A percentile compares a stretch with the other conserved stretches of the same genome.
These are phyloP conservation scores for Acanthosepion esculentum DNA, from an alignment of 2,888 invertebrate species.

Conservation along the genomic window DNA sequence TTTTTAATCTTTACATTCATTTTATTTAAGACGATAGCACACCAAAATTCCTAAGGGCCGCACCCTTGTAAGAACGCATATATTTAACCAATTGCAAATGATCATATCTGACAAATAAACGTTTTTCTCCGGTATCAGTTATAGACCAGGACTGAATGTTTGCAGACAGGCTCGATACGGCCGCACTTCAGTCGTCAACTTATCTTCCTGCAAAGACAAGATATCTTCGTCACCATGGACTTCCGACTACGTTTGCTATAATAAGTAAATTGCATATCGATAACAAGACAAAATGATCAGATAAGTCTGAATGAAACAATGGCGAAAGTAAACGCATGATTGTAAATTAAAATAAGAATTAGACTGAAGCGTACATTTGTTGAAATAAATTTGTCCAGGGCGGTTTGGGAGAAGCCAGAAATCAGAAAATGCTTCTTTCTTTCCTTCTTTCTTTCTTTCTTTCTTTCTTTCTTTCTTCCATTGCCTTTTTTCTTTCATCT, in stretches of 20 bases:
- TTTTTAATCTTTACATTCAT: background rate
- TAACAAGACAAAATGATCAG: background rate
- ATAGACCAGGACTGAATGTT: background rate
- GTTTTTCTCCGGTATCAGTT: background rate
- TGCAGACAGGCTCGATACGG: background rate
- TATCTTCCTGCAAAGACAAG: background rate
- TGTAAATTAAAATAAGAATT: background rate
- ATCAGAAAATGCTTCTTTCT: background rate
- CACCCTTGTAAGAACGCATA: background rate
- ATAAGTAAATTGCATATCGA: background rate
- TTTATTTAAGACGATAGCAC: background rate
- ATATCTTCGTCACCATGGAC: constrained; percentile 5
- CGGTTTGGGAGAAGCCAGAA: background rate
- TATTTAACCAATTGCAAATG: constrained; percentile 16
- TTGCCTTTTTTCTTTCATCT: no score
- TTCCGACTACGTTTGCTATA: background rate
- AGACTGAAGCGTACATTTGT: background rate
- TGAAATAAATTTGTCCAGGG: background rate
- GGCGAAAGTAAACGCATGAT: background rate
- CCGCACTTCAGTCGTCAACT: background rate
- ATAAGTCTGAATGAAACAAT: background rate
- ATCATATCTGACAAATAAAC: constrained; percentile 4
- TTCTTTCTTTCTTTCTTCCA: background rate
- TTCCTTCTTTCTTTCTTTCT: background rate
- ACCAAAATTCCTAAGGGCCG: background rate